phyloP scores from a whole-genome alignment of 1,140 invertebrate species.

The Lordiphosa clarofinis region DNA sequence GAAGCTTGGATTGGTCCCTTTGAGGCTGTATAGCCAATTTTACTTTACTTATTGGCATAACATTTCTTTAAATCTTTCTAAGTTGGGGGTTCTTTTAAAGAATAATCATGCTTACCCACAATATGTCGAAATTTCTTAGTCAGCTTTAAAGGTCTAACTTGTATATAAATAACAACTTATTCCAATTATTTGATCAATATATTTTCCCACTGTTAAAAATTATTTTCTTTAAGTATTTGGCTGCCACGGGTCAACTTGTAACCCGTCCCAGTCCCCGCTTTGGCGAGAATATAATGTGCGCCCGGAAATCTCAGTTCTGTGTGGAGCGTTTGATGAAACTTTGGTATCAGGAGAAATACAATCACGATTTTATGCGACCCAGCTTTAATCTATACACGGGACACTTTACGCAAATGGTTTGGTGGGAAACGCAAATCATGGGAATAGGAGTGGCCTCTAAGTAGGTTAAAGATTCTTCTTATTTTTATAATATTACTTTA shows the following conservation, averaged over 20 bases:
- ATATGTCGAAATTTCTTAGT: too few relatives aligned
- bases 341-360: constrained; percentile 83
- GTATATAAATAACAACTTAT: too few relatives aligned
- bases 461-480: constrained; percentile 15
- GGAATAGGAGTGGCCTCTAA: constrained; percentile 86
- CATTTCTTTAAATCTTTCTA: too few relatives aligned
- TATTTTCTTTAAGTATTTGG: background rate
- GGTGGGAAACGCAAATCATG: constrained; percentile 84
- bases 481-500: background rate
- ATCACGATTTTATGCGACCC: constrained; percentile 82
- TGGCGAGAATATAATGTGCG: constrained; percentile 16
- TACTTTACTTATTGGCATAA: too few relatives aligned
- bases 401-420: constrained; percentile 86
- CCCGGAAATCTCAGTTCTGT: constrained; percentile 7
- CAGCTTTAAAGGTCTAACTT: too few relatives aligned
- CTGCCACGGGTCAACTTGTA: background rate
- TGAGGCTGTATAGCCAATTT: too few relatives aligned
- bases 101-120: too few relatives aligned
- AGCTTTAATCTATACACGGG: constrained; percentile 84
- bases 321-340: constrained; percentile 13
- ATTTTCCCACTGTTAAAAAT: too few relatives aligned
- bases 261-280: constrained; percentile 3
- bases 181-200: too few relatives aligned
- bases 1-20: too few relatives aligned
- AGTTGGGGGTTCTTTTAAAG: too few relatives aligned